Evolutionary conservation across 2,113 vertebrate genomes (phyloP).

Genomic region (Arvicanthis niloticus): DNA sequence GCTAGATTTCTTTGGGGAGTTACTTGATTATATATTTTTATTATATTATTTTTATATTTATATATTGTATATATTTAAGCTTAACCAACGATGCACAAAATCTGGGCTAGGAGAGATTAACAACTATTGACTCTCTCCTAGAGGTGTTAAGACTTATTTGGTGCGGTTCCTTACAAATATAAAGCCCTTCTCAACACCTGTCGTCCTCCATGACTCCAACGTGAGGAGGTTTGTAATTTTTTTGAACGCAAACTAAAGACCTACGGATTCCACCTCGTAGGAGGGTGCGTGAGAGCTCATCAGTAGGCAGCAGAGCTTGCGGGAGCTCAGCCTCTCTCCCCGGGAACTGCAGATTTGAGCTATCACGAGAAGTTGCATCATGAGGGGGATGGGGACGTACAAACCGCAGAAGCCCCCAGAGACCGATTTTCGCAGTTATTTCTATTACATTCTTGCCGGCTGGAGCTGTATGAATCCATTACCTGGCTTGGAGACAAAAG

Average conservation of each 20-base stretch:
- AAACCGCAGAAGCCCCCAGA: neutral
- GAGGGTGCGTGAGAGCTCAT: neutral
- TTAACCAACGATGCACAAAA: neutral
- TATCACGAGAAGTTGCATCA: neutral
- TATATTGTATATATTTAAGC: neutral
- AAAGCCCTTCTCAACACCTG: neutral
- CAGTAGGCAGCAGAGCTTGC: neutral
- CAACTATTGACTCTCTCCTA: slow-evolving; percentile 29
- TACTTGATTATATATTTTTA: neutral
- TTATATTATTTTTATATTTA: neutral
- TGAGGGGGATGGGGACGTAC: neutral
- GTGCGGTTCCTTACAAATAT: neutral
- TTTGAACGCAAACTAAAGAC: neutral
- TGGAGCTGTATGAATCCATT: slow-evolving; percentile 46
- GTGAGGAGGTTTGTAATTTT: neutral
- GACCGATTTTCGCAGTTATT: neutral
- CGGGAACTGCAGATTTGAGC: neutral
- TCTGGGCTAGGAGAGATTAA: slow-evolving; percentile 6
- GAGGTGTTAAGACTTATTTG: slow-evolving; percentile 33
- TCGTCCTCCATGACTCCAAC: neutral
- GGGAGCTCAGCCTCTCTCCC: neutral
- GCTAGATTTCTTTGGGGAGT: neutral
- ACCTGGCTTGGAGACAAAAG: slow-evolving; percentile 68
- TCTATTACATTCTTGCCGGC: slow-evolving; percentile 13
- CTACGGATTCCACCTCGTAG: neutral